A percentile compares a stretch with the other conserved stretches of the same genome.
phyloP scores from a whole-genome alignment of 2,113 vertebrate genomes.

The Grammomys surdaster region DNA sequence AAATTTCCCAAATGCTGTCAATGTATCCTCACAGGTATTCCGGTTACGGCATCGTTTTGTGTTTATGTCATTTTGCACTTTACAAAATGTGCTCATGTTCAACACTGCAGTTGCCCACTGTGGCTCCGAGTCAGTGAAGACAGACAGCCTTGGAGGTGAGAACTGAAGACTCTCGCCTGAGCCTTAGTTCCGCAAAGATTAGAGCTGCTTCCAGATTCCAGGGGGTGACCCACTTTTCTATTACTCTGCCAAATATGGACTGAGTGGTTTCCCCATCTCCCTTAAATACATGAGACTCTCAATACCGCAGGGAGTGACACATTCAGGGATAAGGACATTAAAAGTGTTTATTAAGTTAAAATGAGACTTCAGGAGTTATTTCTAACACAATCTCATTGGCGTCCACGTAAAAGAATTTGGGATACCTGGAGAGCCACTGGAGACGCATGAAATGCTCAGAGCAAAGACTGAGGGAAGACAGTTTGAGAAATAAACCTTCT shows the following conservation, averaged over 20 bases:
- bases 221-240: not conserved
- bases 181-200: not conserved
- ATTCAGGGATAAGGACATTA: not conserved
- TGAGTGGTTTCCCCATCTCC: not conserved
- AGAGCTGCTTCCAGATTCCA: not conserved
- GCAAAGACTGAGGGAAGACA: accelerated
- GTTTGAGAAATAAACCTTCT: not conserved
- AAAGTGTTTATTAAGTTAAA: not conserved
- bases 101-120: not conserved
- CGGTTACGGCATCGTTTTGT: not conserved
- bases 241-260: accelerated
- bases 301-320: not conserved
- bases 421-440: accelerated
- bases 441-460: accelerated
- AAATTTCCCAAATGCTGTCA: constrained; percentile 45
- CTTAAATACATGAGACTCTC: not conserved
- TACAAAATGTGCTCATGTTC: not conserved
- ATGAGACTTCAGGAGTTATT: not conserved
- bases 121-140: not conserved
- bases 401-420: not conserved
- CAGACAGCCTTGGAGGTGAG: not conserved
- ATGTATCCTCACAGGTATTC: constrained; percentile 25
- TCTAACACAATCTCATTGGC: not conserved
- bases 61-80: constrained; percentile 33
- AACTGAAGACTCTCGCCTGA: not conserved